phyloP scores from a whole-genome alignment of 1,140 invertebrate species.

The Callitettix versicolor region DNA sequence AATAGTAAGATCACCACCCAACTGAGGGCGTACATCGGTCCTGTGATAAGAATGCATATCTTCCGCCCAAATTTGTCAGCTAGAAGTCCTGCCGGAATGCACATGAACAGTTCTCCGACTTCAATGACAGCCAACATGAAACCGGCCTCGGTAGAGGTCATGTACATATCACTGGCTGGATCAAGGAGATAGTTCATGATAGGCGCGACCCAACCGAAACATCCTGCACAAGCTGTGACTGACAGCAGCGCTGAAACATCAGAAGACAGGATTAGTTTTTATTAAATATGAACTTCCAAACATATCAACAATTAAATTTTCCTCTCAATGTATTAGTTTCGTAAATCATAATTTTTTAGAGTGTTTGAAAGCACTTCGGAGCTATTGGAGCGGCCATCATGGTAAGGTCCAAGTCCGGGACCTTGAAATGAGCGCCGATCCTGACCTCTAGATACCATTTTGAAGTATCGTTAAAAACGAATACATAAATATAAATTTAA shows the following conservation, averaged over 20 bases:
- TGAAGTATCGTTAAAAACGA: too few species aligned
- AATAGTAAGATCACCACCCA: background rate
- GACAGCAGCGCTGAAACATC: constrained; percentile 4
- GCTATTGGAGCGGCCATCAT: too few species aligned
- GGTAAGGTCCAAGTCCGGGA: too few species aligned
- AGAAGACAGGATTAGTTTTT: too few species aligned
- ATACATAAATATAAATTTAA: too few species aligned
- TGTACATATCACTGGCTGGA: constrained; percentile 33
- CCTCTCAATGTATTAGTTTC: too few species aligned
- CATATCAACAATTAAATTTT: too few species aligned
- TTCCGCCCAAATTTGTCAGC: constrained; percentile 2
- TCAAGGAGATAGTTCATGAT: constrained; percentile 42
- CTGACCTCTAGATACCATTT: too few species aligned
- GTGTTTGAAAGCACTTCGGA: too few species aligned
- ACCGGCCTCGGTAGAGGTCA: background rate
- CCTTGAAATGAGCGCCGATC: too few species aligned
- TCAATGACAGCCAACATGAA: background rate
- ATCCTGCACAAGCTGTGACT: background rate
- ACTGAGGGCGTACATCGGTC: background rate
- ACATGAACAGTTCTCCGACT: background rate
- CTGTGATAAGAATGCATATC: background rate
- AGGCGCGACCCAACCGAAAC: constrained; percentile 65
- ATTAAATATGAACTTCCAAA: too few species aligned
- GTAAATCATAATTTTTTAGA: too few species aligned
- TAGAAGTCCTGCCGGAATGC: background rate